Conservation (phyloP, 2,113 vertebrate species). For the Esox niger region DNA sequence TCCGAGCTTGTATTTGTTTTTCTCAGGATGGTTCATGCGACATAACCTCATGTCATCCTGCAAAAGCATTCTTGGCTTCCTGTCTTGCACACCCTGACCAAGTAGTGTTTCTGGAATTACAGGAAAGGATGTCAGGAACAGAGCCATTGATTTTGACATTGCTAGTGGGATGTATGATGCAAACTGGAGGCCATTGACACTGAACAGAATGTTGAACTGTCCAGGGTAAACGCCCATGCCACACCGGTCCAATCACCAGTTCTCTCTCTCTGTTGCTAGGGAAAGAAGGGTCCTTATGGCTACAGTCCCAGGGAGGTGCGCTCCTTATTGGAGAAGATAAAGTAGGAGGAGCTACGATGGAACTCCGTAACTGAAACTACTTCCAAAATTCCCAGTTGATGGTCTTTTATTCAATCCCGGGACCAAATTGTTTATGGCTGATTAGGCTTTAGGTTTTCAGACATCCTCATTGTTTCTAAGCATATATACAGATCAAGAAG, state of each 20-base stretch:
- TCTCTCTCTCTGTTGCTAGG: conserved; percentile 67
- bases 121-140: background rate
- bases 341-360: conserved; percentile 39
- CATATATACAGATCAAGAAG: conserved; percentile 62
- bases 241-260: background rate
- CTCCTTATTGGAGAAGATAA: conserved; percentile 76
- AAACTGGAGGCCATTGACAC: too few species aligned
- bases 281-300: conserved; percentile 80
- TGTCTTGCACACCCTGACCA: background rate
- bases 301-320: conserved; percentile 82
- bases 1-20: too few species aligned
- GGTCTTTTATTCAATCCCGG: background rate
- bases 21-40: too few species aligned
- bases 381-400: conserved; percentile 1
- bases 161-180: too few species aligned
- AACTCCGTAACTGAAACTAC: background rate
- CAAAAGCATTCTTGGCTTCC: background rate
- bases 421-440: too few species aligned
- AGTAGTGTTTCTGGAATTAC: background rate
- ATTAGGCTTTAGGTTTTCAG: background rate
- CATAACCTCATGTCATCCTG: too few species aligned
- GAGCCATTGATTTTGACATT: background rate
- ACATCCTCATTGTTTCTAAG: conserved; percentile 35
- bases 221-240: background rate
- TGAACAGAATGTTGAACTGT: background rate